Evolutionary conservation across 2,797 vertebrate genomes (phyloP).

Genomic region (Sibirionetta formosa): DNA sequence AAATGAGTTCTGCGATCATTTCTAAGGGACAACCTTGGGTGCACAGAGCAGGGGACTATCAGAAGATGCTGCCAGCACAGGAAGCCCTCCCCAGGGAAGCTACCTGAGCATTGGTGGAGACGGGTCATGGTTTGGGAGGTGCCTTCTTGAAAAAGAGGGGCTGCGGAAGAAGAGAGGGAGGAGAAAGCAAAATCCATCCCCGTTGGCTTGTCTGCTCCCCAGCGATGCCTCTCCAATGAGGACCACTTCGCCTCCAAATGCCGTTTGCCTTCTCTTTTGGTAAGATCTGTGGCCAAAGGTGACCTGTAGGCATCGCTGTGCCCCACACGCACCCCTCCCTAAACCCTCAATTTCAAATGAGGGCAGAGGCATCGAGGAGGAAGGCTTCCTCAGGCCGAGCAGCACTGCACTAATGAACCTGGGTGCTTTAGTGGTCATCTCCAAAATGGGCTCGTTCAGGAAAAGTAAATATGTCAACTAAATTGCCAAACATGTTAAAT

Average conservation of each 20-base stretch:
- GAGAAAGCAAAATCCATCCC: not conserved
- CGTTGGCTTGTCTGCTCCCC: not conserved
- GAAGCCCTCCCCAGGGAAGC: not conserved
- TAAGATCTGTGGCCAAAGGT: not conserved
- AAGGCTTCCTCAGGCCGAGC: constrained; percentile 30
- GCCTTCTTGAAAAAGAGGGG: not conserved
- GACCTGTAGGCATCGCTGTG: not conserved
- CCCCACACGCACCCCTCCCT: not conserved
- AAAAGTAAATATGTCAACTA: constrained; percentile 65
- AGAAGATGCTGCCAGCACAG: not conserved
- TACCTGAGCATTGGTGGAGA: not conserved
- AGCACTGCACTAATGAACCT: constrained; percentile 15
- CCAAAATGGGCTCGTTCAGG: constrained; percentile 35
- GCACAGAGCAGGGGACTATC: not conserved
- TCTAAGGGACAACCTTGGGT: not conserved
- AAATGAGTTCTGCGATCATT: not conserved
- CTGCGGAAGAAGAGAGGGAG: not conserved
- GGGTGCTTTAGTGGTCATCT: constrained; percentile 26
- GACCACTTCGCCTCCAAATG: not conserved
- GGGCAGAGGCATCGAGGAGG: not conserved
- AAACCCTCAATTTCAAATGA: not conserved
- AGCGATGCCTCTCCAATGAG: not conserved
- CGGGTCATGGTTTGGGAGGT: not conserved
- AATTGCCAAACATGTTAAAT: constrained; percentile 43
- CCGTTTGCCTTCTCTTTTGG: not conserved